A percentile compares a stretch with the other conserved stretches of the same genome.
Conservation (phyloP, 2,888 invertebrate genomes). For the Drosophila antonietae region DNA sequence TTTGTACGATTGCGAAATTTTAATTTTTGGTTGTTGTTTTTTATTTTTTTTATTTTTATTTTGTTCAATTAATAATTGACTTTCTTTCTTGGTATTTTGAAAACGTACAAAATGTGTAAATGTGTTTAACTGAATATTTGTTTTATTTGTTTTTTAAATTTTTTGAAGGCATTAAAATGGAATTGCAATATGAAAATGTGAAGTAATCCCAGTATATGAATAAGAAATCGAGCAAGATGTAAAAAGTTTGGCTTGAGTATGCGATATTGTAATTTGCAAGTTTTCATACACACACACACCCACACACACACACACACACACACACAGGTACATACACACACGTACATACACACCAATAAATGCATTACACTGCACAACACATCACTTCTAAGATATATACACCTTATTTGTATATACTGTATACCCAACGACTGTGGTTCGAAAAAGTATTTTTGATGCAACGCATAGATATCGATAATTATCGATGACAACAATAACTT, state of each 20-base stretch:
- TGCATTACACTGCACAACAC: constrained; percentile 39
- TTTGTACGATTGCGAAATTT: constrained; percentile 66
- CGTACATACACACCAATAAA: constrained; percentile 20
- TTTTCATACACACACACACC: constrained; percentile 41
- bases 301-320: constrained; percentile 26
- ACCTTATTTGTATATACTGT: constrained; percentile 12
- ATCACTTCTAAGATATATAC: constrained; percentile 17
- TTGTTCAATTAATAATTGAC: constrained; percentile 12
- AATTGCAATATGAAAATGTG: constrained; percentile 35
- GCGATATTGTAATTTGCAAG: constrained; percentile 73
- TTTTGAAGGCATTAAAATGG: constrained; percentile 41
- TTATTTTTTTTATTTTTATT: constrained; percentile 12
- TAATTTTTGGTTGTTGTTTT: constrained; percentile 62
- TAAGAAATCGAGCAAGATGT: constrained; percentile 49
- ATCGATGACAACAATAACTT: constrained; percentile 5
- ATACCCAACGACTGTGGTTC: constrained; percentile 60
- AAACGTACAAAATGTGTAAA: constrained; percentile 66
- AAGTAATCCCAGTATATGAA: constrained; percentile 22
- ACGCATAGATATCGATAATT: constrained; percentile 29
- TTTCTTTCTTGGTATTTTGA: constrained; percentile 19
- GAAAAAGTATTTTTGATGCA: constrained; percentile 68
- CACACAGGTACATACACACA: constrained; percentile 24
- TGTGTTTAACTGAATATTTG: constrained; percentile 24
- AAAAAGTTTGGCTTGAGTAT: constrained; percentile 65
- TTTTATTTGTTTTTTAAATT: constrained; percentile 16